These are phyloP conservation scores for Gobio gobio DNA, from an alignment of 2,113 vertebrate genomes.

Conservation along the genomic window DNA sequence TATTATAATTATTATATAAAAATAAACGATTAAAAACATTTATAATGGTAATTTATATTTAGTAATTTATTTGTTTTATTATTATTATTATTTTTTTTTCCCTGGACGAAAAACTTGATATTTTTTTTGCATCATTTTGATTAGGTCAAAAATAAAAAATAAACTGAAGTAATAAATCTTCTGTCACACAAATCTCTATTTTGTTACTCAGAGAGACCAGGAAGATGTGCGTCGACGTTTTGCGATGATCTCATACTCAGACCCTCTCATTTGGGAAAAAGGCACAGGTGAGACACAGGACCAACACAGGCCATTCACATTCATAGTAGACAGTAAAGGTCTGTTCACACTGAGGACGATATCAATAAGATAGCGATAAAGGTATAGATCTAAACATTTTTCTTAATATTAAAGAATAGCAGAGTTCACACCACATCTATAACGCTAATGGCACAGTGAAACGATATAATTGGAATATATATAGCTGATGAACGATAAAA, in stretches of 20 bases:
- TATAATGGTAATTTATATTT: not conserved
- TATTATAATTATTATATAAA: too few species aligned
- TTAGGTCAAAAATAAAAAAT: not conserved
- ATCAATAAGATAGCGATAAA: too few species aligned
- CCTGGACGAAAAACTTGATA: not conserved
- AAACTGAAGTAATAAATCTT: not conserved
- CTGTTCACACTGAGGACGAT: too few species aligned
- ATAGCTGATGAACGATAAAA: too few species aligned
- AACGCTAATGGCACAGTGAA: too few species aligned
- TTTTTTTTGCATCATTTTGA: not conserved
- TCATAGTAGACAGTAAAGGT: not conserved
- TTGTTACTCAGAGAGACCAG: conserved; percentile 79
- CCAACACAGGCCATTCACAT: not conserved
- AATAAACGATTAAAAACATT: not conserved
- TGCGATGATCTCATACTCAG: conserved; percentile 81
- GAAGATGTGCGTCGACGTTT: conserved; percentile 87
- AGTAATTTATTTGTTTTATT: not conserved
- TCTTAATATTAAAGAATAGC: too few species aligned
- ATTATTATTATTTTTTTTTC: not conserved
- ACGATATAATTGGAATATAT: too few species aligned
- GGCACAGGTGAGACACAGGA: conserved; percentile 70
- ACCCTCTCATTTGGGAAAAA: conserved; percentile 75
- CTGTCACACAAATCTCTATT: not conserved
- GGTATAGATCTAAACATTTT: too few species aligned
- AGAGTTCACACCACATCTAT: too few species aligned